A percentile compares a stretch with the other conserved stretches of the same genome.
Evolutionary conservation across 2,113 vertebrate species (phyloP).

Genomic region (Phocoena sinus): DNA sequence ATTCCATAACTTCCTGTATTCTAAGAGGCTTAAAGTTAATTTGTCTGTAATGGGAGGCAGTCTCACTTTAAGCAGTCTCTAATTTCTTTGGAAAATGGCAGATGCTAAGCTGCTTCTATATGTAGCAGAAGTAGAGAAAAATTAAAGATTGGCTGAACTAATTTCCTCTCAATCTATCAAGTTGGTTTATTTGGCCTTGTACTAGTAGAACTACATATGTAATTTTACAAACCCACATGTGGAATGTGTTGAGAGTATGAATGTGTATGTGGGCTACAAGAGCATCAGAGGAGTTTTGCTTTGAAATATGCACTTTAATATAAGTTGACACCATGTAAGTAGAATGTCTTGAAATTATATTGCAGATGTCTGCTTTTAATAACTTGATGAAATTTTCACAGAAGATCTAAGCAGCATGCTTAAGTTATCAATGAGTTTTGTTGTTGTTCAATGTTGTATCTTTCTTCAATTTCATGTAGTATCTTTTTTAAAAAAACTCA

Average conservation of each 20-base stretch:
- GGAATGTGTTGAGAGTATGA: not conserved
- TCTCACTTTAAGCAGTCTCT: slow-evolving; percentile 24
- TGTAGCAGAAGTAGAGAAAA: slow-evolving; percentile 35
- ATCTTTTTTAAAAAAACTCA: not conserved
- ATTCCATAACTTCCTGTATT: not conserved
- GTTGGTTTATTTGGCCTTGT: slow-evolving; percentile 38
- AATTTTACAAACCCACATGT: slow-evolving; percentile 55
- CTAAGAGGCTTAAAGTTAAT: not conserved
- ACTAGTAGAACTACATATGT: slow-evolving; percentile 41
- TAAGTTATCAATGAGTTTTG: not conserved
- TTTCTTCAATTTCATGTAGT: not conserved
- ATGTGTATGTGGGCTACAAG: slow-evolving; percentile 20
- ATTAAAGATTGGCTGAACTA: slow-evolving; percentile 21
- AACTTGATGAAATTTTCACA: not conserved
- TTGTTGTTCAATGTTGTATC: not conserved
- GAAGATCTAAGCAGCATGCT: not conserved
- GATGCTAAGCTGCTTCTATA: slow-evolving; percentile 4
- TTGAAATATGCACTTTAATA: slow-evolving; percentile 16
- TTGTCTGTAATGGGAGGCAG: not conserved
- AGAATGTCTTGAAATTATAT: not conserved
- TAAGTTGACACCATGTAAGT: not conserved
- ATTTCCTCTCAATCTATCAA: slow-evolving; percentile 24
- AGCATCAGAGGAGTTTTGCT: slow-evolving; percentile 34
- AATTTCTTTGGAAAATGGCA: slow-evolving; percentile 28
- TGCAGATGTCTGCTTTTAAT: not conserved